A percentile compares a stretch with the other conserved stretches of the same genome.
Evolutionary conservation across 2,113 vertebrate species (phyloP).

Genomic region (Pseudorhombus dupliciocellatus): DNA sequence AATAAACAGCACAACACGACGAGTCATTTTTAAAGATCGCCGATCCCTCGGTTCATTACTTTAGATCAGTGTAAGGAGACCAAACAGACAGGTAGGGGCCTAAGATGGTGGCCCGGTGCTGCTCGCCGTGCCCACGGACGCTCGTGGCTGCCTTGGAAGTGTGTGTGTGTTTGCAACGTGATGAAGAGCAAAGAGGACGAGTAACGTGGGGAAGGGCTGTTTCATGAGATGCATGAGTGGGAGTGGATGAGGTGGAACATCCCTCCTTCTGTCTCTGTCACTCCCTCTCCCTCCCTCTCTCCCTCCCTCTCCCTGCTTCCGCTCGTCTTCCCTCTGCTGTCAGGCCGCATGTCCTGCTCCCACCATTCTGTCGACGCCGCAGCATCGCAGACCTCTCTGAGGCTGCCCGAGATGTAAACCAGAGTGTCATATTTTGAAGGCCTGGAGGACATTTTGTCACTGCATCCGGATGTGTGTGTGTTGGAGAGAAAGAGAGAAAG

Average conservation of each 20-base stretch:
- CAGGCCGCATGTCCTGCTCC: constrained; percentile 23
- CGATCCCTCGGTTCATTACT: background rate
- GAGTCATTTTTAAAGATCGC: background rate
- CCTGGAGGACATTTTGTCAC: constrained; percentile 73
- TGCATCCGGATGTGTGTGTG: constrained; percentile 25
- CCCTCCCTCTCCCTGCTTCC: constrained; percentile 18
- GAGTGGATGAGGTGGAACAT: constrained; percentile 64
- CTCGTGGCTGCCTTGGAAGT: background rate
- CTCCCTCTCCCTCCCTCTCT: constrained; percentile 16
- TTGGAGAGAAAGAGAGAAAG: background rate
- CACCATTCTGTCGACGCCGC: constrained; percentile 28
- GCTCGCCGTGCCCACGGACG: background rate
- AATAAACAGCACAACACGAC: background rate
- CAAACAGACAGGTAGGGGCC: background rate
- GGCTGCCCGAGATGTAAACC: constrained; percentile 4
- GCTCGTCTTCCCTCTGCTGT: constrained; percentile 12
- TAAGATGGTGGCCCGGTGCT: constrained; percentile 10
- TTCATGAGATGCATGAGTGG: constrained; percentile 54
- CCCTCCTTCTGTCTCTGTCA: constrained; percentile 3
- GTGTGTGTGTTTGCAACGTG: constrained; percentile 28
- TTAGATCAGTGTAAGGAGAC: background rate
- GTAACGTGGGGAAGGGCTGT: constrained; percentile 7
- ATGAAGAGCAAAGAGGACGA: constrained; percentile 26
- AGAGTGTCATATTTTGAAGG: constrained; percentile 4
- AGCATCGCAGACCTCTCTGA: constrained; percentile 4